phyloP scores from a whole-genome alignment of 2,113 vertebrate species.

The Aplodontia rufa region DNA sequence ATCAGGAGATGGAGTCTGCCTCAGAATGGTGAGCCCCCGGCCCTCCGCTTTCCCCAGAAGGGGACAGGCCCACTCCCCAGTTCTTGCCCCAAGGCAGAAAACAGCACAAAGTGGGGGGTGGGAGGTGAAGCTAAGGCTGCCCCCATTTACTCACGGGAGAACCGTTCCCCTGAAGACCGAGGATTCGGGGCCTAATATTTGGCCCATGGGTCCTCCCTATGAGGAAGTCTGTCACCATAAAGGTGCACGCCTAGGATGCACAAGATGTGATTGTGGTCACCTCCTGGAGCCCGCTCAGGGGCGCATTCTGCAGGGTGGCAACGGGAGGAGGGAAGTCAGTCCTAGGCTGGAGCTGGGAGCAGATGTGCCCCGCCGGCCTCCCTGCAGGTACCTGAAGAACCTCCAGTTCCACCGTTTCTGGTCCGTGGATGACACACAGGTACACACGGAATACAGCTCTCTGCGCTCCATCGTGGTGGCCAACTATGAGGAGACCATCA shows the following conservation, averaged over 20 bases:
- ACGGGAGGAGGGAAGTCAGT: fast-evolving
- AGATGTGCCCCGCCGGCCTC: fast-evolving
- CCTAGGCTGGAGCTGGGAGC: background rate
- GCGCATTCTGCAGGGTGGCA: fast-evolving
- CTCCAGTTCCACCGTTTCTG: conserved; percentile 98
- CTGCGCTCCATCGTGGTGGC: conserved; percentile 95
- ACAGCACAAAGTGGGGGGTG: fast-evolving
- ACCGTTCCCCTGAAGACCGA: background rate
- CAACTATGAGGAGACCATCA: conserved; percentile 96
- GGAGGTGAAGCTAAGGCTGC: background rate
- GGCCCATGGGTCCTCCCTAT: no score
- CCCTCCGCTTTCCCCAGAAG: fast-evolving
- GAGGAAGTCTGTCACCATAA: background rate
- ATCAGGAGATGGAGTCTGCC: conserved; percentile 92
- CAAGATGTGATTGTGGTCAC: no score
- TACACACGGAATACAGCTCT: conserved; percentile 95
- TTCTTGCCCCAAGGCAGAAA: background rate
- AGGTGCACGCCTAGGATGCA: background rate
- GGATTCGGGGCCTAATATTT: no score
- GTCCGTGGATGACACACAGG: conserved; percentile 97
- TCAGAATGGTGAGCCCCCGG: conserved; percentile 90
- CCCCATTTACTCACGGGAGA: background rate
- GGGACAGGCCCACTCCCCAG: background rate
- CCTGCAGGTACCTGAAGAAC: conserved; percentile 92
- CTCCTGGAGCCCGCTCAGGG: background rate